Conservation (phyloP, 2,113 vertebrate species). For the Rostratula benghalensis region DNA sequence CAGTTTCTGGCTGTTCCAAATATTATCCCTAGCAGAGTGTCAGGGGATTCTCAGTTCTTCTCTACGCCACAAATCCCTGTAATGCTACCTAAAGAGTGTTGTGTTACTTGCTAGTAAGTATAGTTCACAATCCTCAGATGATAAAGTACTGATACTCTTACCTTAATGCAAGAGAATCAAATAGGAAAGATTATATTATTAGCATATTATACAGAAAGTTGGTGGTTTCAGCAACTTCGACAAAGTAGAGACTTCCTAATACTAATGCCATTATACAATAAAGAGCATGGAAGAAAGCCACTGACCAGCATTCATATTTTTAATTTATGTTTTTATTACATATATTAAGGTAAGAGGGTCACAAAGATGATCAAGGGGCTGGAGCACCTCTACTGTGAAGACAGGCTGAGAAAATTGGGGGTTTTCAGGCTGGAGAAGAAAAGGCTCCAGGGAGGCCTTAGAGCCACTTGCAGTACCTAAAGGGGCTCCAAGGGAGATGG, state of each 20-base stretch:
- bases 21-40: slow-evolving; percentile 5
- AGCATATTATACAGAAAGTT: background rate
- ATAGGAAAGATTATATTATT: background rate
- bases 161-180: background rate
- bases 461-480: background rate
- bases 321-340: background rate
- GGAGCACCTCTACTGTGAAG: fast-evolving
- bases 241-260: background rate
- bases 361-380: background rate
- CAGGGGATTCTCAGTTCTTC: background rate
- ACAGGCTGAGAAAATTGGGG: background rate
- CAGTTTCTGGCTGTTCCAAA: slow-evolving; percentile 4
- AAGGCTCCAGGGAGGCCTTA: fast-evolving
- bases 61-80: background rate
- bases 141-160: background rate
- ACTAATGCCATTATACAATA: background rate
- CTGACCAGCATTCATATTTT: background rate
- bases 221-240: background rate
- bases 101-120: background rate
- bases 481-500: fast-evolving
- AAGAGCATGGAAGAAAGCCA: background rate
- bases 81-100: background rate
- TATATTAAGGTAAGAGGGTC: background rate
- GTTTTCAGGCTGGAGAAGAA: background rate
- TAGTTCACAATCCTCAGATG: background rate